Conservation (phyloP, 2,888 invertebrate species). For the Catocala sponsa region DNA sequence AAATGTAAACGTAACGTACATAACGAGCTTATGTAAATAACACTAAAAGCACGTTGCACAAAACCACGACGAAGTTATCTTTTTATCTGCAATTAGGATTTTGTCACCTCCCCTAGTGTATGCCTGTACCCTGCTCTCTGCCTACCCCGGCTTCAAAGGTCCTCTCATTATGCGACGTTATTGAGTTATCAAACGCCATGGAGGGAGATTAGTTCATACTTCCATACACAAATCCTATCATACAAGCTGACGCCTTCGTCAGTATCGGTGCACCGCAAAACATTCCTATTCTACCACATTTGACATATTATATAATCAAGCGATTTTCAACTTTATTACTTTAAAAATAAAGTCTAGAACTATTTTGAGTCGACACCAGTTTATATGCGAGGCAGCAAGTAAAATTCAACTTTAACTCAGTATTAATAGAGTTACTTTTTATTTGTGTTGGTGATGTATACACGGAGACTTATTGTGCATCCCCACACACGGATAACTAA, state of each 20-base stretch:
- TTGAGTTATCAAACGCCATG: conserved; percentile 85
- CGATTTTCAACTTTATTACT: conserved; percentile 42
- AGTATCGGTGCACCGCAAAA: conserved; percentile 84
- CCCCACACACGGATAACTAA: conserved; percentile 75
- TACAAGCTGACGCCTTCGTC: conserved; percentile 88
- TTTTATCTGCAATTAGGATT: conserved; percentile 88
- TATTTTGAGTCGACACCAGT: neutral
- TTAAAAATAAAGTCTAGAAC: conserved; percentile 10
- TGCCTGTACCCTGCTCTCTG: conserved; percentile 26
- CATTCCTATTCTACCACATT: conserved; percentile 50
- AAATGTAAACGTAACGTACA: conserved; percentile 33
- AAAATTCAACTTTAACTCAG: conserved; percentile 46
- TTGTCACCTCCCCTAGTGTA: conserved; percentile 75
- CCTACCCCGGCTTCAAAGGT: conserved; percentile 78
- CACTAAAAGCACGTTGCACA: conserved; percentile 62
- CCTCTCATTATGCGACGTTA: conserved; percentile 84
- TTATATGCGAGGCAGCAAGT: conserved; percentile 14
- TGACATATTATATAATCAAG: conserved; percentile 51
- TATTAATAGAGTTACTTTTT: conserved; percentile 35
- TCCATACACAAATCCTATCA: conserved; percentile 88
- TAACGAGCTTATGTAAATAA: conserved; percentile 50
- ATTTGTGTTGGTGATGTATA: conserved; percentile 27
- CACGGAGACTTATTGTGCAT: conserved; percentile 51
- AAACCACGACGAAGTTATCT: conserved; percentile 77
- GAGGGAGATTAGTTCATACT: conserved; percentile 87